Base-by-base conservation (phyloP, 1,140 invertebrate genomes). In the Papilio aristodemus region DNA sequence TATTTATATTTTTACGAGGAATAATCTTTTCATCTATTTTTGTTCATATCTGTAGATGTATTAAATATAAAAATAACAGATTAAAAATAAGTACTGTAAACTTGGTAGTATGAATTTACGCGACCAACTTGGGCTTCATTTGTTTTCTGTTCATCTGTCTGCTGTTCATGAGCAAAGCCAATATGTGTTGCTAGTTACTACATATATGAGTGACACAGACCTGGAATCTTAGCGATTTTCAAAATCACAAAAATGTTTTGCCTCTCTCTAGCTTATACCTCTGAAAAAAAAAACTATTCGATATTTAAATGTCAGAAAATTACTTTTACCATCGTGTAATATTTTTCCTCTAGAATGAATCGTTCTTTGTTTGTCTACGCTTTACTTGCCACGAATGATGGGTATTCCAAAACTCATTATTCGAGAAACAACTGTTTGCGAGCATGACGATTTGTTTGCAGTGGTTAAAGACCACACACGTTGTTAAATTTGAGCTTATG, bases 381-480 rank as follows among this genome's bases (percentile, higher is more conserved):
- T 50, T 4, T 17, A 50, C 2, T 50, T 11, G 43, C 9, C 17
- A 10, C 1, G 8, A 22, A 50, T 50, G 39, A n/a, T 3, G 11
- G 43, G 43, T 46, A 50, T 54, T 22, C 19, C 46, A 25, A 46
- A 46, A 54, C 46, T 54, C 46, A 25, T 32, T 32, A 32, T 54
- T 54, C 19, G 46, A 54, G 19, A 4, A 54, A 54, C 46, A 54
- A 22, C 46, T 54, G 19, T 54, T 54, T 54, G 46, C 19, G n/a
- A 11, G 14, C 14, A 43, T 43, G 41, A 43, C 41, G 14, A 39
- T 39, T 43, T 43, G 46, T 50, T 50, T 54, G 46, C 19, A 22
- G 19, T 54, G 46, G 46, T 54, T 54, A 22, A 46, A 54, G 46
- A 54, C 46, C 46, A 54, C 46, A 54, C 46, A 54, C 46, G 19